Base-by-base conservation (phyloP, 2,797 vertebrate genomes). In the Bufotes viridis region DNA sequence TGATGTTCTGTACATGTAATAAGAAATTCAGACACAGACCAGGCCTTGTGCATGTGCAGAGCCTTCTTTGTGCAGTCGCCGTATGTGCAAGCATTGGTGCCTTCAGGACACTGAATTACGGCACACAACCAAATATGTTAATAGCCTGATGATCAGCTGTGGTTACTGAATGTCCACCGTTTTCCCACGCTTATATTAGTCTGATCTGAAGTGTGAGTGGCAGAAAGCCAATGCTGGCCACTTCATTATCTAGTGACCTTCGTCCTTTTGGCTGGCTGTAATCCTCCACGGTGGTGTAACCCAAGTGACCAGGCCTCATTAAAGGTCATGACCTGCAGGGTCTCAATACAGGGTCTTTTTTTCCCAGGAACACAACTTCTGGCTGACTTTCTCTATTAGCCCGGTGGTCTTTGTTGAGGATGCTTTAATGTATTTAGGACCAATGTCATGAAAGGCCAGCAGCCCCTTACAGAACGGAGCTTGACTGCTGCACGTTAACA, bases 221-320 rank as follows among this genome's bases (percentile, higher is more conserved):
- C 97, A 98, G 97, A 97, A 98, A 98, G 96, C 96, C 97, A 96
- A 97, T 98, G 97, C 95, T 95, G 96, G 96, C 95, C 96, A 97
- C 97, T 98, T 98, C 95, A 97, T 98, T 97, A 98, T 95, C 93
- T 92, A 90, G 94, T 93, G 94, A 96, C 94, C 93, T 93, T 91
- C 67, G 94, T 94, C 94, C 96, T 95, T 94, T 93, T 93, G 95
- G 95, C 94, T 94, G 93, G 91, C 94, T 95, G 94, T 93, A 91
- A 80, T 94, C 96, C 94, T 94, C 91, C 90, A 92, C 95, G 94
- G 95, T 96, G 96, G 94, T 93, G 93, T 95, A 96, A 95, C 96
- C 96, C 95, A 91, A 92, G 94, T 96, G 92, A 92, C 90, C 88
- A 91, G 91, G 93, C 93, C 95, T 96, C 94, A 95, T 93, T 94